Conservation (phyloP, 2,888 invertebrate species). For the Synergus gifuensis region DNA sequence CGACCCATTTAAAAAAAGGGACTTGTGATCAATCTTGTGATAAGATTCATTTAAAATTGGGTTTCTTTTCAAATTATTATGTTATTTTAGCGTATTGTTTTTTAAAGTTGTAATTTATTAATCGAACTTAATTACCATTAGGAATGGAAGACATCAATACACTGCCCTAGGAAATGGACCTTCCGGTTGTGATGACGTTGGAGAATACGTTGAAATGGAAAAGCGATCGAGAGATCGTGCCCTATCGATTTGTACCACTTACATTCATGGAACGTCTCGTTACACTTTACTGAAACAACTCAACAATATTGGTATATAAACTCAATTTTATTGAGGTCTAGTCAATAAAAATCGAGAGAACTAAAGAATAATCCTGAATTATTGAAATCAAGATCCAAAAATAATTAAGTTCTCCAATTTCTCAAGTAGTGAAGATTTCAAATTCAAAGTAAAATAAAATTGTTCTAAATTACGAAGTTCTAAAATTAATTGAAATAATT, state of each 20-base stretch:
- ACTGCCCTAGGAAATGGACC: slow-evolving; percentile 81
- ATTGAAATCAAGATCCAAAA: background rate
- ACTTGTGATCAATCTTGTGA: background rate
- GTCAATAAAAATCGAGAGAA: background rate
- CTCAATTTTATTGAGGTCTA: slow-evolving; percentile 24
- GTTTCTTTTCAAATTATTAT: background rate
- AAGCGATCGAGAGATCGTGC: slow-evolving; percentile 84
- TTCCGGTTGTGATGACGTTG: slow-evolving; percentile 79
- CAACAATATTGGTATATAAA: slow-evolving; percentile 84
- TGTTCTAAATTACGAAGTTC: too few species aligned
- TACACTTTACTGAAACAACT: slow-evolving; percentile 90
- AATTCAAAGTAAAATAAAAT: too few species aligned
- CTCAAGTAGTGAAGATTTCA: background rate
- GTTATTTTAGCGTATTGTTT: background rate
- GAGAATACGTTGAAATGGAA: slow-evolving; percentile 83
- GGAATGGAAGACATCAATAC: slow-evolving; percentile 82
- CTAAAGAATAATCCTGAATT: background rate
- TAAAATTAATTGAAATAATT: background rate
- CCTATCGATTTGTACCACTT: slow-evolving; percentile 83
- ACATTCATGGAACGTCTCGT: slow-evolving; percentile 82
- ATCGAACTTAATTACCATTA: slow-evolving; percentile 46
- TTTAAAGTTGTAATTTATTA: background rate
- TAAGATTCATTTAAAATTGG: background rate
- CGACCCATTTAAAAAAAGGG: background rate
- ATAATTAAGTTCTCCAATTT: background rate